Evolutionary conservation across 2,888 invertebrate species (phyloP), one percentile per base, ranked within the genome.

Genomic region (Harpalus rufipes): DNA sequence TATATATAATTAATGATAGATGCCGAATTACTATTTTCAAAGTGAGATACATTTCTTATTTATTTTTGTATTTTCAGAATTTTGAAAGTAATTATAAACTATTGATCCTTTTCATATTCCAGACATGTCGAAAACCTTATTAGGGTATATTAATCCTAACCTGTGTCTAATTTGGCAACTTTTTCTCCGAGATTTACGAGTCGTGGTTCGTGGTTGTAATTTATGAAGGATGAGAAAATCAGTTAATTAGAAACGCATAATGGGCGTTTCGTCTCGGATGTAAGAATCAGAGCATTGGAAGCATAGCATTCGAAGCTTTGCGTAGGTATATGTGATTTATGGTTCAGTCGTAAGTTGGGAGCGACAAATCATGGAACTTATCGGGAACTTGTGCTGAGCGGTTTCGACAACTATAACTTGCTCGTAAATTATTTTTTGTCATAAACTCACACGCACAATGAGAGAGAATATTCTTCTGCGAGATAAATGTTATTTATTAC

Each of bases 321-420:
- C 80, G 61, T 61, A 61, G 78, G 78, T 63, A 59, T 65, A 59
- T 65, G 84, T 84, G 84, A 84, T 84, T 84, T 84, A 84, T 65
- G 78, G 12, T 7, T 16, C 32, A 56, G 78, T 56, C 78, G 78
- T 84, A 84, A 84, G 84, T 78, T 84, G 84, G 84, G 32, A 84
- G 84, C 84, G 84, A 84, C 84, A 84, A 84, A 84, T 84, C 84
- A 84, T 63, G 63, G 10, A 78, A 84, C 25, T 84, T 84, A 84
- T 84, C 84, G 44, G 65, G 78, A 78, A 61, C 78, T 76, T 68
- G 84, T 41, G 63, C 63, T 76, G 61, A 84, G 58, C 84, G 74
- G 25, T 84, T 84, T 84, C 84, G 65, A 78, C 78, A 78, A 61
- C 78, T 84, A 63, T 78, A 84, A 83, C 63, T 84, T 63, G 74